Conservation (phyloP, 2,113 vertebrate genomes). For the Corapipo altera region DNA sequence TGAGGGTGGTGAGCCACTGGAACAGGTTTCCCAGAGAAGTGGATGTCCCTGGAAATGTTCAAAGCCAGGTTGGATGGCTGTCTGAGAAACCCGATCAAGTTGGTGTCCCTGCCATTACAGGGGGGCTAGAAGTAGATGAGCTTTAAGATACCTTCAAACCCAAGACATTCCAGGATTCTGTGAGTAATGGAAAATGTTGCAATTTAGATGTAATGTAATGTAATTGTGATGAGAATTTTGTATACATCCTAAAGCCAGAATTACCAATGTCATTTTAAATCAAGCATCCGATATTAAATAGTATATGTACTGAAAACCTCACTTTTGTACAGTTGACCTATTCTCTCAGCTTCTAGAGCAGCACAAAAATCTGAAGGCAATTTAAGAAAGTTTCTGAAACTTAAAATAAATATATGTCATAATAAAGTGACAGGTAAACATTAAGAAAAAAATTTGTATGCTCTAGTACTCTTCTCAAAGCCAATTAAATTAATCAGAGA, state of each 20-base stretch:
- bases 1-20: not conserved
- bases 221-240: not conserved
- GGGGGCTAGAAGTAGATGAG: not conserved
- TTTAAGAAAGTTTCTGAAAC: not conserved
- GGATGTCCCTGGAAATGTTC: not conserved
- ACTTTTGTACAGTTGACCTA: not conserved
- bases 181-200: not conserved
- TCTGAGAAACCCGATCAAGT: not conserved
- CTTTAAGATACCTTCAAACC: not conserved
- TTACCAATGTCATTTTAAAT: not conserved
- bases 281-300: not conserved
- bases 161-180: not conserved
- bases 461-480: not conserved
- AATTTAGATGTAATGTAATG: not conserved
- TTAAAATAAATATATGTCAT: not conserved
- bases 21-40: not conserved
- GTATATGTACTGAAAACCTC: not conserved
- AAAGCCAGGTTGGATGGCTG: not conserved
- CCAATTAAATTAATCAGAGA: not conserved
- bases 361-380: not conserved
- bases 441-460: not conserved
- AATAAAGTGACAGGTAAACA: not conserved
- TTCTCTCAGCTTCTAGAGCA: not conserved
- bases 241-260: not conserved
- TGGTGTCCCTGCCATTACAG: not conserved